Base-by-base conservation (phyloP, 2,888 invertebrate species). In the Hesperia comma region DNA sequence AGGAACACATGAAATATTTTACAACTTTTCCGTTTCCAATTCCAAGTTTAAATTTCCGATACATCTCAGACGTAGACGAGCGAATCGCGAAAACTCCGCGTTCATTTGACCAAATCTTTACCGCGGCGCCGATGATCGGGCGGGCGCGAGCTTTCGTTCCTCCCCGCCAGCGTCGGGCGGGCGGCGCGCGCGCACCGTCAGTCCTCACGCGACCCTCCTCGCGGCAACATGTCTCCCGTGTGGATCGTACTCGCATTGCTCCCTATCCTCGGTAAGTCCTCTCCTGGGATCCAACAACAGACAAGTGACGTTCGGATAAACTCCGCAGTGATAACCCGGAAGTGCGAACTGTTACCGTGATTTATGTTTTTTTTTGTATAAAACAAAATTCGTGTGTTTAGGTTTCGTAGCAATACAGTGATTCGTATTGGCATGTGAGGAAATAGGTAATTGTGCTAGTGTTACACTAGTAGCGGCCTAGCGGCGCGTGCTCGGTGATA, bases 201-300 rank as follows among this genome's bases (percentile, higher is more conserved):
- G 91, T 92, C 84, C 84, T 75, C 81, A 79, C 90, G 90, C 89
- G 88, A 80, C 88, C 81, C 81, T 80, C 83, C 81, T 81, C 84
- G 91, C 89, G 90, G 83, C 86, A 85, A 84, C 91, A 92, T 92
- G 92, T 87, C 85, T 86, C 86, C 84, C 80, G 78, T 90, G 86
- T 92, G 92, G 92, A 83, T 91, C 80, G 85, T 90, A 79, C 83
- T 92, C 70, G 82, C 87, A 76, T 85, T 92, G 83, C 90, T 92
- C 88, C 92, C 92, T 81, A 79, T 90, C 70, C 82, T 92, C 85
- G 92, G 92, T 92, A 92, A 92, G 92, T 91, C 77, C 69, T 72
- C 55, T 17, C 58, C 51, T 73, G 67, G 69, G 77, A 73, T 70
- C 61, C 68, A 71, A 72, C 74, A 67, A 69, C 73, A 71, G n/a